These are phyloP conservation scores for Holothuria leucospilota DNA, from an alignment of 53 echinoderm and acorn worm genomes.

Conservation along the genomic window DNA sequence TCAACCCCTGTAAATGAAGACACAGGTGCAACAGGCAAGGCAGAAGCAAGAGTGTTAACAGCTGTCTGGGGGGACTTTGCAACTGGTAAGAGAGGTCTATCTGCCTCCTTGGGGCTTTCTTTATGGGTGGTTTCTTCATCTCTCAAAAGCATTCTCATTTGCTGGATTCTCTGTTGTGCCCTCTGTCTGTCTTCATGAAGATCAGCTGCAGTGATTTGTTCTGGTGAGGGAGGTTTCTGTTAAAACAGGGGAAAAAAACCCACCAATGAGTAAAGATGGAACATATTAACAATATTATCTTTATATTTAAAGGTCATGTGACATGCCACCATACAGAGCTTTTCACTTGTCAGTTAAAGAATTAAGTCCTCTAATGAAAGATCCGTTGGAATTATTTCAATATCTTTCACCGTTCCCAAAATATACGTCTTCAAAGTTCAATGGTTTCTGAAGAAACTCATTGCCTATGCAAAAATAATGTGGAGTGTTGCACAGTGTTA, in stretches of 20 bases:
- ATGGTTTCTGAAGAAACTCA: no score
- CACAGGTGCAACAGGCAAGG: not conserved
- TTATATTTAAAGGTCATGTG: no score
- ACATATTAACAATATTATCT: not conserved
- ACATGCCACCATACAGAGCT: no score
- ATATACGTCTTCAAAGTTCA: no score
- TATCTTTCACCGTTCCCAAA: no score
- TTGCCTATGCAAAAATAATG: no score
- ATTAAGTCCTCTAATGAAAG: no score
- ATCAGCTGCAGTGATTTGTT: constrained; percentile 39
- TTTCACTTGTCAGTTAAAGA: no score
- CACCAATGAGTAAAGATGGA: not conserved
- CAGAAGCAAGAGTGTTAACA: not conserved
- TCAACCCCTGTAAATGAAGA: not conserved
- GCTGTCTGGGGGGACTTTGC: not conserved
- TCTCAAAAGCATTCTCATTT: constrained; percentile 24
- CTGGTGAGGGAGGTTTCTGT: constrained; percentile 23
- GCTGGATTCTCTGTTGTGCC: constrained; percentile 16
- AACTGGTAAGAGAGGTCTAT: constrained; percentile 29
- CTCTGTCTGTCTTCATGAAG: constrained; percentile 42
- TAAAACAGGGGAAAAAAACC: not conserved
- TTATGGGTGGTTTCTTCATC: constrained; percentile 12
- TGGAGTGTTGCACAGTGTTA: no score
- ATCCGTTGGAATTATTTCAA: no score
- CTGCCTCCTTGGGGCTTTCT: constrained; percentile 11